A percentile compares a stretch with the other conserved stretches of the same genome.
Evolutionary conservation across 2,113 vertebrate species (phyloP).

Genomic region (Oceanodroma tethys): DNA sequence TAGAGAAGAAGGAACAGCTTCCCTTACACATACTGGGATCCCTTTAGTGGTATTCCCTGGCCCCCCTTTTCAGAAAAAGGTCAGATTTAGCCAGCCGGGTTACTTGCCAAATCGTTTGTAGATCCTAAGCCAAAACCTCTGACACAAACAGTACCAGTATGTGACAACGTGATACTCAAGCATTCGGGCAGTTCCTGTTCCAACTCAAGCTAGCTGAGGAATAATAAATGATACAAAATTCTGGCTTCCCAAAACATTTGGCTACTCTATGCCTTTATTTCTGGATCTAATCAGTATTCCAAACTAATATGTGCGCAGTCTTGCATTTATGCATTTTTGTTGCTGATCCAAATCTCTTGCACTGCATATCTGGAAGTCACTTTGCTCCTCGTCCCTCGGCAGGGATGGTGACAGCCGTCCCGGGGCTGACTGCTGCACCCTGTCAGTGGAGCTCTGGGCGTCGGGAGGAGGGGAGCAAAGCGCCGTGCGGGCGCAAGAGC

Average conservation of each 20-base stretch:
- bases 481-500: accelerated
- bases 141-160: not conserved
- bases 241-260: not conserved
- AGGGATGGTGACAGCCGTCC: not conserved
- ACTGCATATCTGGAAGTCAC: not conserved
- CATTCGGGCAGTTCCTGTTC: not conserved
- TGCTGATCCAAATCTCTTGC: not conserved
- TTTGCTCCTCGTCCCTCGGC: not conserved
- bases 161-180: not conserved
- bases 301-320: not conserved
- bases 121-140: not conserved
- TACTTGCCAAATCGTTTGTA: not conserved
- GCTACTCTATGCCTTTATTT: not conserved
- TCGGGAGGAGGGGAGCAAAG: not conserved
- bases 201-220: not conserved
- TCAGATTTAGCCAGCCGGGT: not conserved
- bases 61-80: not conserved
- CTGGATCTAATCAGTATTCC: slow-evolving; percentile 29
- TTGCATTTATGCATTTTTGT: not conserved
- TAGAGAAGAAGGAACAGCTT: not conserved
- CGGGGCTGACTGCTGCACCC: not conserved
- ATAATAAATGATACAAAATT: not conserved
- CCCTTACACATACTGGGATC: not conserved
- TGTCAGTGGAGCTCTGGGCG: not conserved
- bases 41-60: not conserved